A percentile compares a stretch with the other conserved stretches of the same genome.
Evolutionary conservation across 2,797 vertebrate genomes (phyloP).

Genomic region (Halcyon chelicuti): DNA sequence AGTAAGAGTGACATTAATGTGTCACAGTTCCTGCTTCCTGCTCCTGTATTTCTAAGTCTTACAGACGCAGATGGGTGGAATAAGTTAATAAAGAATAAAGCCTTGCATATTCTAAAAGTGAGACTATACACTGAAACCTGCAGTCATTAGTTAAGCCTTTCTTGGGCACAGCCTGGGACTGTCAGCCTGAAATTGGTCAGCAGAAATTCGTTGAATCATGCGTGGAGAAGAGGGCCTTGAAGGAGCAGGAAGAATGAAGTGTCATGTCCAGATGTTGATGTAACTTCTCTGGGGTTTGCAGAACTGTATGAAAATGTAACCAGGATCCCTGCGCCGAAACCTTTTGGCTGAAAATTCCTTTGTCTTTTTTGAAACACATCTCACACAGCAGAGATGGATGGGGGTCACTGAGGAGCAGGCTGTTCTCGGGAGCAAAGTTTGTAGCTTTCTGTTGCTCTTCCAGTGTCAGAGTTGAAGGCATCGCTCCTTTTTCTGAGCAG

Average conservation of each 20-base stretch:
- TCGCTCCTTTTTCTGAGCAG: not conserved
- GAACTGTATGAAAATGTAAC: not conserved
- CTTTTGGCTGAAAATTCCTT: not conserved
- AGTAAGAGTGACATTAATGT: not conserved
- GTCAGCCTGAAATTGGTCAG: not conserved
- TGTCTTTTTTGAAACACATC: not conserved
- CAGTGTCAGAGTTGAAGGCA: not conserved
- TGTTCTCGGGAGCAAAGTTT: not conserved
- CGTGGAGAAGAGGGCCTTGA: not conserved
- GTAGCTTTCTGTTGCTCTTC: constrained; percentile 1
- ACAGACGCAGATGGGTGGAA: not conserved
- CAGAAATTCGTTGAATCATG: not conserved
- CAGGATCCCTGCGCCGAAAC: not conserved
- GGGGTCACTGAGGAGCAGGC: not conserved
- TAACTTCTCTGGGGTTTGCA: not conserved
- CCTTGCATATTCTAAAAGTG: not conserved
- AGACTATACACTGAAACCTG: not conserved
- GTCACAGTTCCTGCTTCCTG: not conserved
- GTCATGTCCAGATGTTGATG: not conserved
- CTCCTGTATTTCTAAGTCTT: not conserved
- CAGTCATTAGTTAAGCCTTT: not conserved
- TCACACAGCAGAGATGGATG: not conserved
- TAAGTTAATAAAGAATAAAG: not conserved
- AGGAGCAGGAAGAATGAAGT: not conserved
- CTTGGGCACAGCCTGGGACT: not conserved